Percentiles rank a stretch among this genome's conserved stretches.
Conservation (phyloP, 2,113 vertebrate genomes). For the Neodon shergylaensis region DNA sequence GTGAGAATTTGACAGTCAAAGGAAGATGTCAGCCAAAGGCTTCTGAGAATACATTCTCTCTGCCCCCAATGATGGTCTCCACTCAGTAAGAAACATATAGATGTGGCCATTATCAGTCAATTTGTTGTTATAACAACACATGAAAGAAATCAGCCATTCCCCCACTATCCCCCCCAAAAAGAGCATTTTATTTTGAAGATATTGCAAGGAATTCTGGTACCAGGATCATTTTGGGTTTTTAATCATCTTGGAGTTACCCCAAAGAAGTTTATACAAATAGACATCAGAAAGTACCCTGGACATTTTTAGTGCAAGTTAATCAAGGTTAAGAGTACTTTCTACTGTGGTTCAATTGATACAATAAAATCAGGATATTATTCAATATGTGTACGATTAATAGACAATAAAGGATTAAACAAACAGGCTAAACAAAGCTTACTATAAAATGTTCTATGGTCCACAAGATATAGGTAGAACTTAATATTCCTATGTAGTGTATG, state of each 20-base stretch:
- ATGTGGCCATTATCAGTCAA: neutral
- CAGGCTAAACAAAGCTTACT: neutral
- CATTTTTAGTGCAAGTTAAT: neutral
- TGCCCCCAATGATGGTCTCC: neutral
- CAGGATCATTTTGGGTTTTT: neutral
- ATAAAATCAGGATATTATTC: neutral
- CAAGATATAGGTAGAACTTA: neutral
- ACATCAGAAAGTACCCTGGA: neutral
- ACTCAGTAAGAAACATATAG: neutral
- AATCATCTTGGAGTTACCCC: neutral
- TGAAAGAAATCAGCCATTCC: neutral
- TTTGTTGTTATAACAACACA: neutral
- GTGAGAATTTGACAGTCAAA: neutral
- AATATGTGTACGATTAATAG: neutral
- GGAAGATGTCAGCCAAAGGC: neutral
- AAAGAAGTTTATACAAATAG: neutral
- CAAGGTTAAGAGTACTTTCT: neutral
- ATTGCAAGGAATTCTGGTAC: neutral
- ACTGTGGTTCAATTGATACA: neutral
- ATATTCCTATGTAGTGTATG: neutral
- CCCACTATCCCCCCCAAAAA: neutral
- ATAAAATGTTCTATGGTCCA: neutral
- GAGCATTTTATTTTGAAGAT: neutral
- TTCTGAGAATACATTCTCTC: neutral
- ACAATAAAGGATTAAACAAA: neutral